Conservation (phyloP, 2,113 vertebrate genomes). For the Podilymbus podiceps region DNA sequence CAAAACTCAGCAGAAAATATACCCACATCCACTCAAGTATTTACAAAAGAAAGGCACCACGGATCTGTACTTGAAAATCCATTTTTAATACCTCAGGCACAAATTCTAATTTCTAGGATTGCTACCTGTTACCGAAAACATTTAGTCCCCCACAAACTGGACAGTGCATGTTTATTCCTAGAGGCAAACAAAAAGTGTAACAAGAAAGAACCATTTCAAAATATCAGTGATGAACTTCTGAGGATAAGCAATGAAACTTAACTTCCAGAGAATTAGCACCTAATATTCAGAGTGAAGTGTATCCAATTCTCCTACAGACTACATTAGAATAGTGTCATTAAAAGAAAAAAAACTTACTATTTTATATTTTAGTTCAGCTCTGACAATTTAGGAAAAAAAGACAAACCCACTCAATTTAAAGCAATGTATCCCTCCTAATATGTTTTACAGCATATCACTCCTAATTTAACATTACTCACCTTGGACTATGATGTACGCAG, state of each 20-base stretch:
- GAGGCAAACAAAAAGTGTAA: neutral
- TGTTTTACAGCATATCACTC: neutral
- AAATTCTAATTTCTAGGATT: neutral
- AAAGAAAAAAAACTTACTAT: neutral
- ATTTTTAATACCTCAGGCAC: neutral
- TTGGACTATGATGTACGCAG: constrained; percentile 93
- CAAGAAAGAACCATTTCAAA: neutral
- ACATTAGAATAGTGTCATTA: neutral
- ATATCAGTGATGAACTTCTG: neutral
- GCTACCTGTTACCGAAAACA: neutral
- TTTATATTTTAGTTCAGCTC: neutral
- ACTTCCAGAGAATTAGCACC: neutral
- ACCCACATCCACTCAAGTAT: neutral
- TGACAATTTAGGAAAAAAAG: neutral
- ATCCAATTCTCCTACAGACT: neutral
- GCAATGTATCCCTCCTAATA: neutral
- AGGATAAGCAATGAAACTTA: neutral
- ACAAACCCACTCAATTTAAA: neutral
- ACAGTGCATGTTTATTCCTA: neutral
- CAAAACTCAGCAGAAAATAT: neutral
- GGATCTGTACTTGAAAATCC: neutral
- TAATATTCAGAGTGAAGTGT: neutral
- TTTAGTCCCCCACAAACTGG: neutral
- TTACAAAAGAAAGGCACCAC: neutral
- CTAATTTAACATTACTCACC: constrained; percentile 69